Conservation (phyloP, 1,140 invertebrate genomes). For the Paraescarpia echinospica region DNA sequence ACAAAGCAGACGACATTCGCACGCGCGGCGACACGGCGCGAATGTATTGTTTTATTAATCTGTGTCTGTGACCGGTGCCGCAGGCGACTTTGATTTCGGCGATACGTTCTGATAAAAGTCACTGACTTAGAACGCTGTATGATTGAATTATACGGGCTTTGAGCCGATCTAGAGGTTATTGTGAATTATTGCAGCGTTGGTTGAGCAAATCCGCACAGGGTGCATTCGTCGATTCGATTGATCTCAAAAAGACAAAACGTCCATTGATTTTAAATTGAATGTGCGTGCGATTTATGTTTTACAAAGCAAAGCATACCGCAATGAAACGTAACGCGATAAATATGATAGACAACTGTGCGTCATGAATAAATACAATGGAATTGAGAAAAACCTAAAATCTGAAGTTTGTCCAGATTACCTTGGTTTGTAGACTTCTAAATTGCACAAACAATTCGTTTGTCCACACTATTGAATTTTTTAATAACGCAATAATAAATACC, state of each 20-base stretch:
- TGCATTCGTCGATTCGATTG: neutral
- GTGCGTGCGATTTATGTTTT: neutral
- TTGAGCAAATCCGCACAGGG: neutral
- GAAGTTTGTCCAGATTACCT: no score
- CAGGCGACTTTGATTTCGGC: neutral
- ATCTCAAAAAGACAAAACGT: neutral
- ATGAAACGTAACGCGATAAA: neutral
- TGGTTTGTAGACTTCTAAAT: no score
- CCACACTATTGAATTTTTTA: no score
- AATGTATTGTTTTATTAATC: conserved; percentile 7
- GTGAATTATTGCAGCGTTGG: neutral
- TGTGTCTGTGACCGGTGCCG: neutral
- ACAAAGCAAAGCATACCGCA: neutral
- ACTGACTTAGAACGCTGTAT: neutral
- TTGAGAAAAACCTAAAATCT: no score
- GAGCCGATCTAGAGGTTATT: neutral
- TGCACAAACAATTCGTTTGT: no score
- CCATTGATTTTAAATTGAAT: neutral
- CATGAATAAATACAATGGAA: no score
- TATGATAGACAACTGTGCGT: no score
- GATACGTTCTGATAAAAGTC: conserved; percentile 5
- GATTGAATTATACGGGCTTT: neutral
- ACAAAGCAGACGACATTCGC: neutral
- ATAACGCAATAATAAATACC: no score
- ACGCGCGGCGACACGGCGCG: neutral